Evolutionary conservation across 2,113 vertebrate genomes (phyloP).

Genomic region (Canis aureus): DNA sequence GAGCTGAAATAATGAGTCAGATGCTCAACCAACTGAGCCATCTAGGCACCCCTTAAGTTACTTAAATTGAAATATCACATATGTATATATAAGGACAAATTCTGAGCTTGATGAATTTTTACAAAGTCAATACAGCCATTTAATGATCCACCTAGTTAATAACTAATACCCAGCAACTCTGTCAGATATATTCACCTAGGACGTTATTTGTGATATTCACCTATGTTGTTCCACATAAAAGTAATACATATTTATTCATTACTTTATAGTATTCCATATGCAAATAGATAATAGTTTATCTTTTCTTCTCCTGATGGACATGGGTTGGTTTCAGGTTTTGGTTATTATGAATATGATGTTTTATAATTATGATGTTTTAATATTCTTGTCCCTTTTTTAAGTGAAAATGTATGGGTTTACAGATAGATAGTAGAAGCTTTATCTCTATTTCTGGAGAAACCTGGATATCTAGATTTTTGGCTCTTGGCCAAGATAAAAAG

Average conservation of each 20-base stretch:
- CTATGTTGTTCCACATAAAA: background rate
- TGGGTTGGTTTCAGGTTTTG: background rate
- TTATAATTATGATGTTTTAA: background rate
- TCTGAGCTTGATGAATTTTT: constrained; percentile 10
- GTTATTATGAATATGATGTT: background rate
- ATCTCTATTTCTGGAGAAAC: background rate
- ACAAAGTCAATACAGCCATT: background rate
- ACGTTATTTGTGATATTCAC: background rate
- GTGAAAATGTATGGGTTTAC: background rate
- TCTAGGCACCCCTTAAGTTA: background rate
- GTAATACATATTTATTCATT: background rate
- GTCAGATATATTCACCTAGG: background rate
- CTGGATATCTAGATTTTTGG: background rate
- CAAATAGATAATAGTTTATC: background rate
- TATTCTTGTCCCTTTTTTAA: background rate
- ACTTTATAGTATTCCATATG: background rate
- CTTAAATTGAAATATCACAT: background rate
- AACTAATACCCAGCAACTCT: background rate
- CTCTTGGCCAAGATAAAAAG: background rate
- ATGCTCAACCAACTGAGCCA: background rate
- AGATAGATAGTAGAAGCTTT: background rate
- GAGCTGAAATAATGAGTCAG: background rate
- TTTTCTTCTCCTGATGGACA: background rate
- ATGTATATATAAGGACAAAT: background rate
- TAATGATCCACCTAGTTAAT: background rate